Evolutionary conservation across 2,797 vertebrate genomes (phyloP).

Genomic region (Meda fulgida): DNA sequence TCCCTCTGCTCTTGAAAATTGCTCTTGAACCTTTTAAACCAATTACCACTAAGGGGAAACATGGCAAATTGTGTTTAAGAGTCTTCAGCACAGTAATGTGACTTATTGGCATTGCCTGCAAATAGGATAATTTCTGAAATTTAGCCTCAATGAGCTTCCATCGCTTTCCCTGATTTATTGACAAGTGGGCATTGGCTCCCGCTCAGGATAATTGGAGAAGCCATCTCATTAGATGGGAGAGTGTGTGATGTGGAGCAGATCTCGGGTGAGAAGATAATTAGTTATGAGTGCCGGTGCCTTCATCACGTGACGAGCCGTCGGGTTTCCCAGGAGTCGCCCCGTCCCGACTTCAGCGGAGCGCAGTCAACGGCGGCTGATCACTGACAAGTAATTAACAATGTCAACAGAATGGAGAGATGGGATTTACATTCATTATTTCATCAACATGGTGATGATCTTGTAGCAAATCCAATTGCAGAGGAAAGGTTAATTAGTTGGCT

Average conservation of each 20-base stretch:
- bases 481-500: conserved; percentile 89
- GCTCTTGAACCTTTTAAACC: conserved; percentile 57
- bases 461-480: conserved; percentile 81
- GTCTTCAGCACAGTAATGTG: conserved; percentile 58
- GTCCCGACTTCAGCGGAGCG: conserved; percentile 67
- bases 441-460: conserved; percentile 82
- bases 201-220: conserved; percentile 70
- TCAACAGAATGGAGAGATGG: conserved; percentile 81
- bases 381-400: conserved; percentile 90
- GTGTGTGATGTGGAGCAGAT: conserved; percentile 69
- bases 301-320: conserved; percentile 62
- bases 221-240: conserved; percentile 75
- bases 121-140: conserved; percentile 76
- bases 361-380: conserved; percentile 90
- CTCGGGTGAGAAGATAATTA: conserved; percentile 74
- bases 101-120: conserved; percentile 68
- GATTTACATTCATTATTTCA: conserved; percentile 90
- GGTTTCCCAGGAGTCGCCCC: conserved; percentile 60
- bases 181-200: conserved; percentile 67
- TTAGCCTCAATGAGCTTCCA: conserved; percentile 69
- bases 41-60: conserved; percentile 59
- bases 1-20: conserved; percentile 43
- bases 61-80: conserved; percentile 58
- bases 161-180: conserved; percentile 76
- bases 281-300: conserved; percentile 71